These are phyloP conservation scores for Montipora cactus DNA, from an alignment of 64 coral and sea anemone genomes.

Conservation along the genomic window DNA sequence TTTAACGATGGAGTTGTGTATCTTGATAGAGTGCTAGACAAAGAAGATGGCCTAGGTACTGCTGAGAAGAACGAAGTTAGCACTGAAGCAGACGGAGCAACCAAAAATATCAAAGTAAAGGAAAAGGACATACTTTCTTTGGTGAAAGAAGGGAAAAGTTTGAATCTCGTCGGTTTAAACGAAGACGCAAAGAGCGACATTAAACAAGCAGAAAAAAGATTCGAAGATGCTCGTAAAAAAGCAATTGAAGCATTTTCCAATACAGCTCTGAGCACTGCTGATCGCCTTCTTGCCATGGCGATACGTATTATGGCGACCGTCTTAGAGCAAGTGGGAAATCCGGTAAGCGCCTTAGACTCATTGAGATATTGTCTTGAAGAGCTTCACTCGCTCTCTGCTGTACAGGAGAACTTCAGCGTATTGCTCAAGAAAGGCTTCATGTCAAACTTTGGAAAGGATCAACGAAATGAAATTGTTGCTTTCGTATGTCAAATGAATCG, in stretches of 20 bases:
- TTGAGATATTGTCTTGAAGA: slow-evolving; percentile 38
- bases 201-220: slow-evolving; percentile 18
- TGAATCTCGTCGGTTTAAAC: slow-evolving; percentile 9
- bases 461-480: slow-evolving; percentile 6
- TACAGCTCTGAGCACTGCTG: background rate
- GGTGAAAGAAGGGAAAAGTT: background rate
- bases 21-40: slow-evolving; percentile 2
- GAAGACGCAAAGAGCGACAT: background rate
- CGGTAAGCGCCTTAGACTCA: background rate
- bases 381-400: background rate
- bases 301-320: slow-evolving; percentile 34
- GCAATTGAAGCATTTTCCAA: slow-evolving; percentile 47
- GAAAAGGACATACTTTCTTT: background rate
- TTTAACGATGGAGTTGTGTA: slow-evolving; percentile 55
- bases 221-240: slow-evolving; percentile 23
- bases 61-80: background rate
- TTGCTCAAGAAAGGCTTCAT: slow-evolving; percentile 8
- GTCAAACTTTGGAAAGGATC: background rate
- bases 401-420: slow-evolving; percentile 25
- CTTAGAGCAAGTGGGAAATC: slow-evolving; percentile 32
- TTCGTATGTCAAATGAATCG: slow-evolving; percentile 45
- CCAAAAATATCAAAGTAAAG: too few relatives aligned
- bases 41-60: background rate
- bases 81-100: background rate
- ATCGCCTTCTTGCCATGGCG: slow-evolving; percentile 34